phyloP scores from a whole-genome alignment of 2,113 vertebrate species.

The Paramormyrops kingsleyae region DNA sequence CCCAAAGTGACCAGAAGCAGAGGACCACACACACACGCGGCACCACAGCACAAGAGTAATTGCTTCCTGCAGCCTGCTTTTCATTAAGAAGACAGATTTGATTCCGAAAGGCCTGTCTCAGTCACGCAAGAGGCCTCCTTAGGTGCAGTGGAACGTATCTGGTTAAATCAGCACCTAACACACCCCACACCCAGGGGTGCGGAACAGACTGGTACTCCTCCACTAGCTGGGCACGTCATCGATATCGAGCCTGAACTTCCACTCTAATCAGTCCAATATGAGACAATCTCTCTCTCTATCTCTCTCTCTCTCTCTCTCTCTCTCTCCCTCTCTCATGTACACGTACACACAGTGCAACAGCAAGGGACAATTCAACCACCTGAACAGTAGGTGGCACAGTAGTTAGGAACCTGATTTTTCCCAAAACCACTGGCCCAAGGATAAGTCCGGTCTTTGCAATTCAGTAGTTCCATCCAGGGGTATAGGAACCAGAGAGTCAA shows the following conservation, averaged over 20 bases:
- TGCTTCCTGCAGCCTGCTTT: not conserved
- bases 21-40: not conserved
- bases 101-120: not conserved
- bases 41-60: not conserved
- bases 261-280: not conserved
- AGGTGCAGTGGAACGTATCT: not conserved
- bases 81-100: constrained; percentile 9
- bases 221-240: not conserved
- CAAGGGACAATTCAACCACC: not conserved
- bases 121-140: constrained; percentile 8
- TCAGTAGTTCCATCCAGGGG: not conserved
- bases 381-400: not conserved
- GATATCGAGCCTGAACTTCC: not conserved
- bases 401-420: not conserved
- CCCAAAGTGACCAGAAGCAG: not conserved
- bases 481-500: not conserved
- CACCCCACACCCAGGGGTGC: not conserved
- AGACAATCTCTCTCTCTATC: not conserved
- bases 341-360: not conserved
- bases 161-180: not conserved
- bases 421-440: not conserved
- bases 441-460: not conserved
- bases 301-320: not conserved
- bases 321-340: not conserved
- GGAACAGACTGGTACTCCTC: not conserved